Conservation (phyloP, 2,113 vertebrate species). For the Ptyas mucosa region DNA sequence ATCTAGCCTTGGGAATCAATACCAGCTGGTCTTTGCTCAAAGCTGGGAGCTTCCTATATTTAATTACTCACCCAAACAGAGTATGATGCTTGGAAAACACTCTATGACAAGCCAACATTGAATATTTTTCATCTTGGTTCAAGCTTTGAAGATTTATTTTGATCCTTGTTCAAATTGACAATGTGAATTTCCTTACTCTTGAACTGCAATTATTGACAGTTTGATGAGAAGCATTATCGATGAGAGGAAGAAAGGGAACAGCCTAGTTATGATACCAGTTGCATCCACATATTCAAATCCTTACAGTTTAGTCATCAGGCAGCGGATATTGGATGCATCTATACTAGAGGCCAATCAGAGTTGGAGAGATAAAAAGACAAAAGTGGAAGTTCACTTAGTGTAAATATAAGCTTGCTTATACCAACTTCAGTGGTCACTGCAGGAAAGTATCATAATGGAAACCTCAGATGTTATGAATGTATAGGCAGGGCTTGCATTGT, state of each 20-base stretch:
- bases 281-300: not conserved
- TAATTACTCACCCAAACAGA: not conserved
- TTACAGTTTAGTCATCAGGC: not conserved
- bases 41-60: not conserved
- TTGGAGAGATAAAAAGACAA: not conserved
- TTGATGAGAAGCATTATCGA: not conserved
- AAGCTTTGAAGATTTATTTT: not conserved
- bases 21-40: not conserved
- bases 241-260: not conserved
- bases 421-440: not conserved
- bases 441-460: not conserved
- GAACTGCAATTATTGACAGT: not conserved
- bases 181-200: not conserved
- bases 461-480: not conserved
- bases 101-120: not conserved
- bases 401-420: not conserved
- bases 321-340: not conserved
- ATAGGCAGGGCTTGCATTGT: not conserved
- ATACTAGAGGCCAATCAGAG: not conserved
- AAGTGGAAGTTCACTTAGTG: not conserved
- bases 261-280: not conserved
- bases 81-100: not conserved
- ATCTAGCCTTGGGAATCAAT: not conserved
- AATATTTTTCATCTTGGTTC: not conserved
- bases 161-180: not conserved